Evolutionary conservation across 2,888 invertebrate genomes (phyloP).

Genomic region (Philonicus albiceps): DNA sequence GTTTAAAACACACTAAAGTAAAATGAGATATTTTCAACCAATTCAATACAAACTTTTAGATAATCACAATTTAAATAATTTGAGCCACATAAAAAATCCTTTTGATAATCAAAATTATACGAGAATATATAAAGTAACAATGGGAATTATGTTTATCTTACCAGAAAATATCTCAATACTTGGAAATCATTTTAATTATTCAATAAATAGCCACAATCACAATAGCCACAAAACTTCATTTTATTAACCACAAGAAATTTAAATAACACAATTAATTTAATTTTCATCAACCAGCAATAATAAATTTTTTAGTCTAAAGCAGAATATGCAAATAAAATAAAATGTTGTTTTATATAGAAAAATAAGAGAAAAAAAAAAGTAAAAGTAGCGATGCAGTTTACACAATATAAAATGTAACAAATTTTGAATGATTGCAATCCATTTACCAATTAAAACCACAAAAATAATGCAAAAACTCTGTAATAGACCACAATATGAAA

Average conservation of each 20-base stretch:
- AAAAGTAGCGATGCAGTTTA: slow-evolving; percentile 50
- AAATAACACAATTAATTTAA: not conserved
- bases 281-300: not conserved
- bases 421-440: slow-evolving; percentile 28
- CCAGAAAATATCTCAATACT: not conserved
- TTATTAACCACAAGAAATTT: not conserved
- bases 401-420: slow-evolving; percentile 44
- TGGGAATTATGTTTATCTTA: not conserved
- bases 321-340: not conserved
- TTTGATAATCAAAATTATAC: not conserved
- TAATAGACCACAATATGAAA: slow-evolving; percentile 23
- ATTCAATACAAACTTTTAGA: not conserved
- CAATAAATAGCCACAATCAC: not conserved
- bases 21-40: not conserved
- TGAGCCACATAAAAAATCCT: not conserved
- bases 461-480: slow-evolving; percentile 11
- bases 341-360: not conserved
- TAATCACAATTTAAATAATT: not conserved
- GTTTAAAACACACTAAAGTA: not conserved
- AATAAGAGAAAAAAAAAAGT: not conserved
- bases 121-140: not conserved
- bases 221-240: not conserved
- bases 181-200: not conserved
- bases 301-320: not conserved
- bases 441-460: not conserved